Evolutionary conservation across 2,797 vertebrate genomes (phyloP).

Genomic region (Danio choprae): DNA sequence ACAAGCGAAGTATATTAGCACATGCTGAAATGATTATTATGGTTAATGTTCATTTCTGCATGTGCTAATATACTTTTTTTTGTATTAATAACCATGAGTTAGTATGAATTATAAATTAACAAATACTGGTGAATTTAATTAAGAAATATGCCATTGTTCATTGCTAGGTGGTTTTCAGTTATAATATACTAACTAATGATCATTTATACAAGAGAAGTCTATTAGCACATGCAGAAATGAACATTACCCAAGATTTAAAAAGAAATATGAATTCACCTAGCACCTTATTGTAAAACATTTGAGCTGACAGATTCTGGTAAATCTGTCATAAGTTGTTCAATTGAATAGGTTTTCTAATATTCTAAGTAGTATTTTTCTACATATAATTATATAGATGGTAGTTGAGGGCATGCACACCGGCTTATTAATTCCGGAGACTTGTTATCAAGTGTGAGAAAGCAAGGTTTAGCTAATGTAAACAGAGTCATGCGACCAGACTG

Average conservation of each 20-base stretch:
- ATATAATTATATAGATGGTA: background rate
- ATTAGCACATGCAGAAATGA: background rate
- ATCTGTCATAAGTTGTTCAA: background rate
- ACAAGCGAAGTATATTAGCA: background rate
- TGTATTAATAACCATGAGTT: too few relatives aligned
- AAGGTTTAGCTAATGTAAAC: constrained; percentile 37
- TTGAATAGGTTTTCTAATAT: background rate
- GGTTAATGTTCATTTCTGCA: too few relatives aligned
- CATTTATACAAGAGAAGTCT: background rate
- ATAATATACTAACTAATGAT: background rate
- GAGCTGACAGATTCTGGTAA: background rate
- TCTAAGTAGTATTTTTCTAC: background rate
- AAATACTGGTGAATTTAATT: background rate
- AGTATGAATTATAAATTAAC: background rate
- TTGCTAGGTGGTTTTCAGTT: background rate
- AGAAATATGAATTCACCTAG: background rate
- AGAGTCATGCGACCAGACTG: constrained; percentile 15
- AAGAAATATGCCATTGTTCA: background rate
- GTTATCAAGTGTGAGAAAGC: constrained; percentile 3
- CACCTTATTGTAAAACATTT: background rate
- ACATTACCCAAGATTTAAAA: background rate
- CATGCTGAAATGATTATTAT: background rate
- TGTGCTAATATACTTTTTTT: too few relatives aligned
- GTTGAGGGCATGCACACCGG: background rate
- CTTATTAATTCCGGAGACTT: background rate